phyloP scores from a whole-genome alignment of 2,888 invertebrate genomes.

The Leptothorax acervorum region DNA sequence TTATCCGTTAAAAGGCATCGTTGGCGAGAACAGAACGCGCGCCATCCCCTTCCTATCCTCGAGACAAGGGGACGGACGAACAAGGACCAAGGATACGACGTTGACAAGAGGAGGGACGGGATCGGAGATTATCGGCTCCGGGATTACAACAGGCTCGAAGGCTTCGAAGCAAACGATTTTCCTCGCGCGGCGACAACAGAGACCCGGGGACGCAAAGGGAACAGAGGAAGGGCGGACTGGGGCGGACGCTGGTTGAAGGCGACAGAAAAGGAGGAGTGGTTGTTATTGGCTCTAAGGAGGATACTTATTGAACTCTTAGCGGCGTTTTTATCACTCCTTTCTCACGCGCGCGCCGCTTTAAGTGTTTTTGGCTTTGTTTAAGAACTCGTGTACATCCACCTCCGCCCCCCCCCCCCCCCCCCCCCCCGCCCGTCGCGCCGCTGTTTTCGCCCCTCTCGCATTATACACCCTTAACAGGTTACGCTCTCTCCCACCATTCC shows the following conservation, averaged over 20 bases:
- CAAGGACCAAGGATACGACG: conserved; percentile 50
- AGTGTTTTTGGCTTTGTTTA: conserved; percentile 81
- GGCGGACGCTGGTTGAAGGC: conserved; percentile 57
- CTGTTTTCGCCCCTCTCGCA: conserved; percentile 52
- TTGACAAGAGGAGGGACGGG: conserved; percentile 65
- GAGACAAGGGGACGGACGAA: conserved; percentile 55
- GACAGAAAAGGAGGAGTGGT: conserved; percentile 68
- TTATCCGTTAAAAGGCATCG: conserved; percentile 79
- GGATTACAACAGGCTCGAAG: conserved; percentile 81
- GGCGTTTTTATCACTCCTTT: conserved; percentile 81
- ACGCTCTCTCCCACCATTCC: conserved; percentile 55
- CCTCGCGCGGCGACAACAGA: conserved; percentile 70
- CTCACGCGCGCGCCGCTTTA: conserved; percentile 71
- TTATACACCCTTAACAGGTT: conserved; percentile 56
- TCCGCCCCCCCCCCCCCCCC: conserved; percentile 13
- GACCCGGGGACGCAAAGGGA: conserved; percentile 48
- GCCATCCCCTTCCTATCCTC: conserved; percentile 32
- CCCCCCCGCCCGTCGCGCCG: conserved; percentile 38
- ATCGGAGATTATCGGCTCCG: conserved; percentile 83
- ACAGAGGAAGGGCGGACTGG: conserved; percentile 62
- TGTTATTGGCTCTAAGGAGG: conserved; percentile 84
- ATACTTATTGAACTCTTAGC: conserved; percentile 85
- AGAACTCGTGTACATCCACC: conserved; percentile 61
- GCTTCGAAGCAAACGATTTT: conserved; percentile 82
- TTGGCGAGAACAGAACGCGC: conserved; percentile 57